These are phyloP conservation scores for Nibea coibor DNA, from an alignment of 2,113 vertebrate species.

Conservation along the genomic window DNA sequence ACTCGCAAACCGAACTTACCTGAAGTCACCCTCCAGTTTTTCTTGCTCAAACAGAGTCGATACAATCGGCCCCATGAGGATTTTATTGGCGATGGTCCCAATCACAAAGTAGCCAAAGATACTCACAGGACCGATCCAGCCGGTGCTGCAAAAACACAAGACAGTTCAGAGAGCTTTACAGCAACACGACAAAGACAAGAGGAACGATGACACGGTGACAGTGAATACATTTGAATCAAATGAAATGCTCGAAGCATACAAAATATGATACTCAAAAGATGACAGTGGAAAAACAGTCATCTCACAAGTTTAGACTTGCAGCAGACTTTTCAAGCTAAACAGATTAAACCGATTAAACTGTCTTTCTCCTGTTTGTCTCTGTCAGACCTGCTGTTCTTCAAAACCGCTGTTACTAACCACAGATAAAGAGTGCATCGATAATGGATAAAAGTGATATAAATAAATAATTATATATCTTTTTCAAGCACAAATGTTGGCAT, in stretches of 20 bases:
- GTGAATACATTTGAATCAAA: neutral
- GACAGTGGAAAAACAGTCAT: neutral
- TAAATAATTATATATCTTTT: no score
- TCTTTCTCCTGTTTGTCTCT: no score
- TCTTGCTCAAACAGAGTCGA: constrained; percentile 94
- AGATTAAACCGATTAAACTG: no score
- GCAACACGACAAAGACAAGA: neutral
- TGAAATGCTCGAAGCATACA: neutral
- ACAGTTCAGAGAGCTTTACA: neutral
- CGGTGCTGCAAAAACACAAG: constrained; percentile 84
- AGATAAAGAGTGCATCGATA: no score
- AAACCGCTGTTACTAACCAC: no score
- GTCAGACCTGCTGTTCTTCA: neutral
- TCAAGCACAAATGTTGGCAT: neutral
- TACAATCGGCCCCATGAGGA: constrained; percentile 94
- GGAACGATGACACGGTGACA: neutral
- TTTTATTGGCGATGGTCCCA: constrained; percentile 91
- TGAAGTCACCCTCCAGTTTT: constrained; percentile 97
- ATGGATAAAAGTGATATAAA: no score
- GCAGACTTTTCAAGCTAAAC: no score
- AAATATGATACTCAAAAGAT: neutral
- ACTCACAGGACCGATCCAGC: constrained; percentile 93
- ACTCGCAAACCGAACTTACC: constrained; percentile 72
- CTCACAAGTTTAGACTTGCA: neutral
- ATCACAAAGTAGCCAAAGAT: constrained; percentile 94